Percentiles rank a stretch among this genome's conserved stretches.
Conservation (phyloP, 2,797 vertebrate genomes). For the Typhlichthys subterraneus region DNA sequence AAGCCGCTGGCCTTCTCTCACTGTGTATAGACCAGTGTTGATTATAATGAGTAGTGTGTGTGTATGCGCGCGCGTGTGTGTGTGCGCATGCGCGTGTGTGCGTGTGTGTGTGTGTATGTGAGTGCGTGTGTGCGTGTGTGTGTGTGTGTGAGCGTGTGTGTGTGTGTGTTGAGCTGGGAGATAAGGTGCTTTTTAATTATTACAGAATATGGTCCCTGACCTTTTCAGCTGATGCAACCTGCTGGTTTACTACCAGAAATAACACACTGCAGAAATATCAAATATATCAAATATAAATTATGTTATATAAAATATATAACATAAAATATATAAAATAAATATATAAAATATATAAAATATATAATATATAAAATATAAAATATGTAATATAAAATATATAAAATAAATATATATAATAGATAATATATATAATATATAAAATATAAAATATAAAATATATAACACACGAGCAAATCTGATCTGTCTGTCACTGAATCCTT, state of each 20-base stretch:
- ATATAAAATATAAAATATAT: slow-evolving; percentile 1
- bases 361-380: neutral
- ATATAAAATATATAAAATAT: too few relatives aligned
- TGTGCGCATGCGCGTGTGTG: slow-evolving; percentile 3
- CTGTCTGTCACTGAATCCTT: neutral
- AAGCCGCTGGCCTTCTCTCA: slow-evolving; percentile 20
- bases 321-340: neutral
- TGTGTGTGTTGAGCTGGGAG: slow-evolving; percentile 30
- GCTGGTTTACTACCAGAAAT: slow-evolving; percentile 22
- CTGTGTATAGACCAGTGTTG: slow-evolving; percentile 20
- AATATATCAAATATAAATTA: slow-evolving; percentile 4
- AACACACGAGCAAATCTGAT: neutral
- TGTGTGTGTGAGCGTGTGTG: neutral
- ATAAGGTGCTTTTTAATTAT: slow-evolving; percentile 56
- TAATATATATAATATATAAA: too few relatives aligned
- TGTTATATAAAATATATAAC: too few relatives aligned
- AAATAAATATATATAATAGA: slow-evolving; percentile 6
- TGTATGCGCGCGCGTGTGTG: slow-evolving; percentile 7
- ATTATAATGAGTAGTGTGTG: slow-evolving; percentile 6
- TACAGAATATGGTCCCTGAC: slow-evolving; percentile 53
- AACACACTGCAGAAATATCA: slow-evolving; percentile 16
- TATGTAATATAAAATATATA: slow-evolving; percentile 13
- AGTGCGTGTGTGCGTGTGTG: neutral
- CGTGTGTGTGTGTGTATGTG: slow-evolving; percentile 1
- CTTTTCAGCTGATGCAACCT: slow-evolving; percentile 42